These are phyloP conservation scores for Solea senegalensis DNA, from an alignment of 2,113 vertebrate genomes.

Conservation along the genomic window DNA sequence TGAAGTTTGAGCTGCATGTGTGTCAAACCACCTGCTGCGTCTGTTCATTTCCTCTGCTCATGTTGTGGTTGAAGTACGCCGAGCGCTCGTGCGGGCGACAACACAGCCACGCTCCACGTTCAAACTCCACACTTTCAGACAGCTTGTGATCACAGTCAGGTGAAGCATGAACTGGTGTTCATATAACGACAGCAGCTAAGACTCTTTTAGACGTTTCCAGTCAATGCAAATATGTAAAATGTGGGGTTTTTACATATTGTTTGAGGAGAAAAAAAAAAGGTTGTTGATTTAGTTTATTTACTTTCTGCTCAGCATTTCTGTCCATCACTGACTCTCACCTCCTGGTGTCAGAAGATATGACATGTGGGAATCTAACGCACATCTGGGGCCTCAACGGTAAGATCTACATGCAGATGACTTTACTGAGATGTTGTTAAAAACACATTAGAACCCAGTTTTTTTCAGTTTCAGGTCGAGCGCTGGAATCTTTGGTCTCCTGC, in stretches of 20 bases:
- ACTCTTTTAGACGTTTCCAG: not conserved
- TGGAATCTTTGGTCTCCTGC: not conserved
- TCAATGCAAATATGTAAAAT: too few species aligned
- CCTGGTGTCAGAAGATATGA: not conserved
- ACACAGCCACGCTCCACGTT: not conserved
- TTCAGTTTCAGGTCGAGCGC: not conserved
- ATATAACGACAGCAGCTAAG: constrained; percentile 21
- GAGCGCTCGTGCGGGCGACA: not conserved
- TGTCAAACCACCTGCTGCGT: constrained; percentile 32
- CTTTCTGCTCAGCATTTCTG: too few species aligned
- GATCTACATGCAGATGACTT: not conserved
- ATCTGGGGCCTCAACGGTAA: not conserved
- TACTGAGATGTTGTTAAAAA: not conserved
- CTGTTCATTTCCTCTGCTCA: constrained; percentile 55
- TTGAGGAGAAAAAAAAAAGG: too few species aligned
- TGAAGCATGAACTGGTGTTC: constrained; percentile 1
- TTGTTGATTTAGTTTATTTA: too few species aligned
- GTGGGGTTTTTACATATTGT: too few species aligned
- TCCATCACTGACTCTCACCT: not conserved
- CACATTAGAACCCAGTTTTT: not conserved
- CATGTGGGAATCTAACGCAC: rapidly evolving
- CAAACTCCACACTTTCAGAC: not conserved
- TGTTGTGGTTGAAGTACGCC: constrained; percentile 39
- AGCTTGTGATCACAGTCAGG: too few species aligned
- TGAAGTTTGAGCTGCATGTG: not conserved